phyloP scores from a whole-genome alignment of 2,888 invertebrate species.

The Octodonta nipae region DNA sequence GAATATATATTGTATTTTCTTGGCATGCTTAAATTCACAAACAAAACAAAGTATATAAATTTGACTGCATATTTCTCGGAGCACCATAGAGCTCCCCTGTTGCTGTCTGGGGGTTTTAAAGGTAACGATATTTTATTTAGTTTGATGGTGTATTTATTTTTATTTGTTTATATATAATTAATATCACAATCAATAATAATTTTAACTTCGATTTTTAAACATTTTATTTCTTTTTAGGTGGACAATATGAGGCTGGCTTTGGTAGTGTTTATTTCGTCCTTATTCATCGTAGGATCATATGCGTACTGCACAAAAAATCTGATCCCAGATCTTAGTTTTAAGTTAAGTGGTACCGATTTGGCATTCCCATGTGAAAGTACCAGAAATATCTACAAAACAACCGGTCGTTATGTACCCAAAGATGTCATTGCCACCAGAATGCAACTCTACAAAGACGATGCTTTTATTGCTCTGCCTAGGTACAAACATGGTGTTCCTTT shows the following conservation, averaged over 20 bases:
- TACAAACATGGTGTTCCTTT: conserved; percentile 48
- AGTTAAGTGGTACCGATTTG: conserved; percentile 19
- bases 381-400: conserved; percentile 43
- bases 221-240: conserved; percentile 6
- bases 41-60: not conserved
- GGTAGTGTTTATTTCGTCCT: conserved; percentile 7
- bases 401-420: conserved; percentile 44
- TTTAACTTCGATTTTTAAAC: not conserved
- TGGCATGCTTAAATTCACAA: too few species aligned
- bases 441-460: conserved; percentile 45
- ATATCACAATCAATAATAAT: too few species aligned
- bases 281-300: conserved; percentile 14
- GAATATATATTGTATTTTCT: too few species aligned
- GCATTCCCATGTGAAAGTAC: conserved; percentile 34
- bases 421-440: conserved; percentile 49
- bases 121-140: too few species aligned
- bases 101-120: too few species aligned
- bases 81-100: too few species aligned
- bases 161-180: too few species aligned
- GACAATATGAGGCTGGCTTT: conserved; percentile 13
- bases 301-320: conserved; percentile 18
- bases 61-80: too few species aligned
- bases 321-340: conserved; percentile 26
- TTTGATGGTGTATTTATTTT: too few species aligned
- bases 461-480: conserved; percentile 46